Evolutionary conservation across 2,113 vertebrate genomes (phyloP), one percentile per base, ranked within the genome.

Genomic region (Caranx ignobilis): DNA sequence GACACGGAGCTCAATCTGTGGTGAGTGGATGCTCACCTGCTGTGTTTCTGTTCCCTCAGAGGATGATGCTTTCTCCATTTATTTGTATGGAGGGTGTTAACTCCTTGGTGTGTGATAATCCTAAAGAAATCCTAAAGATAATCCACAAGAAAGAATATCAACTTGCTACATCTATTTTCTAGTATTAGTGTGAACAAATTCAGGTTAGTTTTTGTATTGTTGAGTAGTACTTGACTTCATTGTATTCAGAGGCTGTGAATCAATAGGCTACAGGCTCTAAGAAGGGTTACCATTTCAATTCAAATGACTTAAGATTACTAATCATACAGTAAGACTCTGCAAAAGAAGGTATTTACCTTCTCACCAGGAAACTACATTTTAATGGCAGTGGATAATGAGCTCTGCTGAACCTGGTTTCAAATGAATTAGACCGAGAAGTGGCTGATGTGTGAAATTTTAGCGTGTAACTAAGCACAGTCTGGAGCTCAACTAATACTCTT

Each of bases 381-480:
- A 35, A 56, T 39, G 15, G 10, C 26, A n/a, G 39, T 2, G 8
- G 39, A 41, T 41, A 4, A 45, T 4, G 39, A 71, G 41, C 31
- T 54, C 6, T 77, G 2, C 69, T 79, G 56, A 77, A 48, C 15
- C 9, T 13, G 9, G 12, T 72, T 56, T 26, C 39, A 73, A 83
- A 54, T 19, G 21, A 71, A 73, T 43, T 41, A 16, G 7, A 73
- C 59, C 48, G 31, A 81, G 41, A 86, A 84, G 60, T 31, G 26
- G 62, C 82, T 84, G 69, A 87, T 59, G 2, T 68, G 71, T 70
- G 16, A 32, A 52, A 31, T 65, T 70, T 64, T 35, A 35, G 16
- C 60, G 79, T 61, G 66, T 66, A 70, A 77, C 63, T 56, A 72
- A 79, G 71, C 73, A 79, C 37, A 86, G 83, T 50, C 55, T 74